phyloP scores from a whole-genome alignment of 2,888 invertebrate species.

The Buathra laborator region DNA sequence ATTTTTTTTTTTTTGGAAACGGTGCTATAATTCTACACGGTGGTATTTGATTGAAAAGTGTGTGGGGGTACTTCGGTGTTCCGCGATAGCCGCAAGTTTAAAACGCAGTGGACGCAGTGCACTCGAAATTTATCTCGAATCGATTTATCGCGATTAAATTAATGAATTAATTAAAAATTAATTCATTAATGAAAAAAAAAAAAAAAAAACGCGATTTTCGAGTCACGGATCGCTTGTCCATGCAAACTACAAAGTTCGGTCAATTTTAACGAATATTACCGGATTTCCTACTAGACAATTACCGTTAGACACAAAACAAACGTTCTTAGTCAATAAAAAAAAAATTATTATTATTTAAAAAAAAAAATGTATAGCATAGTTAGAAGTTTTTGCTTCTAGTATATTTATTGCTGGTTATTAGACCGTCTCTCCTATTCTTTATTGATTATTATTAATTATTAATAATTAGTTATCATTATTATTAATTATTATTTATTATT shows the following conservation, averaged over 20 bases:
- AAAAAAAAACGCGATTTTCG: constrained; percentile 54
- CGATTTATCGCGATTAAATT: constrained; percentile 52
- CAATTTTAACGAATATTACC: constrained; percentile 64
- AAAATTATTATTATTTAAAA: constrained; percentile 26
- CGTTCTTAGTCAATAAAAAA: constrained; percentile 66
- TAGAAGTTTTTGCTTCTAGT: constrained; percentile 54
- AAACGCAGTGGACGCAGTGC: constrained; percentile 2
- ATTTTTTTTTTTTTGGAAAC: constrained; percentile 65
- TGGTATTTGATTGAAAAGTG: constrained; percentile 52
- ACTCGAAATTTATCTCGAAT: constrained; percentile 20
- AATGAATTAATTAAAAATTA: not conserved
- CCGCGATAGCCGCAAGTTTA: constrained; percentile 3
- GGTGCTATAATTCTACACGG: constrained; percentile 68
- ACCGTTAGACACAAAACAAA: constrained; percentile 63
- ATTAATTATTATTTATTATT: constrained; percentile 47
- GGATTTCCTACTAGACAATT: constrained; percentile 69
- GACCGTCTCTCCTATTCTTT: constrained; percentile 55
- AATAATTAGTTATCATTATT: constrained; percentile 7
- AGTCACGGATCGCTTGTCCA: constrained; percentile 51
- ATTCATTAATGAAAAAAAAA: not conserved
- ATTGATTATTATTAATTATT: constrained; percentile 32
- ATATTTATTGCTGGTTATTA: constrained; percentile 54
- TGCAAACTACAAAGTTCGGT: constrained; percentile 64
- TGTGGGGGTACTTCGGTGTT: constrained; percentile 18
- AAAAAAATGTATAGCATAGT: constrained; percentile 42